Evolutionary conservation across 2,797 vertebrate genomes (phyloP), one percentile per base, ranked within the genome.

Genomic region (Enteromius treurensis): DNA sequence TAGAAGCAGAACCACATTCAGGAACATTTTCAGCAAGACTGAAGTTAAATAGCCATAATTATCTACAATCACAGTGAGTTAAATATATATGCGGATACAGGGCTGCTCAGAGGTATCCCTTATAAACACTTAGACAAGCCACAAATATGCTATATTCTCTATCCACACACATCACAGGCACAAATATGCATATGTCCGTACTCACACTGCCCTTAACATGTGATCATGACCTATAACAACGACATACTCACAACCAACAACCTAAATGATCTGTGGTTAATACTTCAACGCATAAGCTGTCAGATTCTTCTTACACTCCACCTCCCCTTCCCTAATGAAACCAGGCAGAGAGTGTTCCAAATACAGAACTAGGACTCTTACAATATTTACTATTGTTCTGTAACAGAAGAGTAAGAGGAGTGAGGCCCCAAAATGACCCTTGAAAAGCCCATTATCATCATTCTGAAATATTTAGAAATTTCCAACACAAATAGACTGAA

Each of bases 21-120:
- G 70, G 70, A 74, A 85, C 71, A 55, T 73, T 86, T 83, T 83
- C 86, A 79, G 84, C 62, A 80, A 71, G 78, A 82, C 71, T 64
- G 74, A 86, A 45, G 26, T 70, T 80, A 84, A 88, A 84, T 83
- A 74, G 55, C 80, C 70, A 40, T 87, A 88, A 88, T 89, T 88
- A 84, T 79, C 81, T 82, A 82, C 73, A 89, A 84, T 83, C 82
- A 86, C 79, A 77, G 84, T 60, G 80, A 79, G 87, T 87, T 87
- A 89, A 89, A 88, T 84, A 83, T 85, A 88, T 67, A 82, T 78
- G 78, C 34, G 62, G 77, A 82, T 81, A 70, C 76, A 79, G 2
- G 47, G 71, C 80, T 79, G 62, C 82, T 60, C 69, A 64, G 62
- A 51, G 73, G 81, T 81, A 81, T 83, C 53, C 77, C 83, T 85